Conservation (phyloP, 2,113 vertebrate genomes). For the Chaetops frenatus region DNA sequence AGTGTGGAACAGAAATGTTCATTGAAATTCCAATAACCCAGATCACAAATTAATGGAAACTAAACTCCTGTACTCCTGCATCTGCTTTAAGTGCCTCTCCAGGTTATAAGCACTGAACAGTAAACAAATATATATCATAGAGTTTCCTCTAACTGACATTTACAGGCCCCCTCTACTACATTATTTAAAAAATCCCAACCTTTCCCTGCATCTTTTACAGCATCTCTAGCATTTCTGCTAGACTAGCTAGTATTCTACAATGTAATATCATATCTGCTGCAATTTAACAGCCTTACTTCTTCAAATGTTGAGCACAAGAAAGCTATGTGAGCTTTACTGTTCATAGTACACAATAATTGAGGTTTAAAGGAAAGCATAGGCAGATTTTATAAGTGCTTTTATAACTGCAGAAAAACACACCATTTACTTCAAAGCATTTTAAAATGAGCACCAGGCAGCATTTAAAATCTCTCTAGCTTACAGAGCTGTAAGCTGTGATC, state of each 20-base stretch:
- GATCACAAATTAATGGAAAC: not conserved
- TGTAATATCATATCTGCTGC: not conserved
- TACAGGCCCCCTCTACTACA: not conserved
- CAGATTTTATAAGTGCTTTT: not conserved
- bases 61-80: not conserved
- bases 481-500: not conserved
- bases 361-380: not conserved
- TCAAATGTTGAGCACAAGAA: not conserved
- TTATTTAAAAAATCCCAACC: not conserved
- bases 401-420: not conserved
- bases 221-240: not conserved
- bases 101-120: not conserved
- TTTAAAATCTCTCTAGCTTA: not conserved
- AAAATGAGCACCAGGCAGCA: not conserved
- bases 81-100: not conserved
- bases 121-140: not conserved
- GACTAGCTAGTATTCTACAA: not conserved
- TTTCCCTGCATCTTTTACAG: not conserved
- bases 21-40: not conserved
- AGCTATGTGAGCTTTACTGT: not conserved
- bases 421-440: not conserved
- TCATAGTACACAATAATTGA: not conserved
- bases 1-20: not conserved
- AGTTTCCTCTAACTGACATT: not conserved
- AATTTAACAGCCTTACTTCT: not conserved